Evolutionary conservation across 2,797 vertebrate species (phyloP), one percentile per base, ranked within the genome.

Genomic region (Sebastes itinus): DNA sequence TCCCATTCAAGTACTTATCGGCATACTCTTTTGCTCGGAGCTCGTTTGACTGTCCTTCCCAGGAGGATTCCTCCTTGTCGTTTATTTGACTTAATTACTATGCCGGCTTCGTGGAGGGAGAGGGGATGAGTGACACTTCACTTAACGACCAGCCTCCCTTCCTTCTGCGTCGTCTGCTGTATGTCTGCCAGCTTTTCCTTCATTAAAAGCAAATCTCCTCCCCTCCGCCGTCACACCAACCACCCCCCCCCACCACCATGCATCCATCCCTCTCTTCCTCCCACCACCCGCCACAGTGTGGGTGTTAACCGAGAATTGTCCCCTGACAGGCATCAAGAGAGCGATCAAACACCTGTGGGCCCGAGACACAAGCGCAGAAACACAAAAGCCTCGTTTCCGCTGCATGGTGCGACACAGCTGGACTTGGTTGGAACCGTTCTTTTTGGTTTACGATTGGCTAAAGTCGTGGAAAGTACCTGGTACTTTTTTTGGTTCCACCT

Each of bases 81-180:
- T 95, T 96, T 95, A 91, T 95, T 95, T 95, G 90, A 95, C 88
- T 95, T 95, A 95, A 95, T 93, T 93, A 93, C 92, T 87, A 92
- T 90, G 84, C 85, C 30, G 80, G 90, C 89, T 88, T 72, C 66
- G 20, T 79, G 86, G 80, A 84, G 75, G 75, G 87, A 88, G 81
- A 76, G 78, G 64, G 82, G 89, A 90, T 90, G 91, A 95, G 90
- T 93, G 94, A 94, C 94, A 95, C 93, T 92, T 92, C 89, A 87
- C 91, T 94, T 89, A 91, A 92, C 92, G 85, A 89, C 90, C 89
- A 86, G 87, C 89, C 91, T 89, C 71, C 77, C 65, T 91, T 87
- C 82, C 84, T 77, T 88, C 85, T 90, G 84, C 64, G 69, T 82
- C 64, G 69, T 77, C 88, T 72, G 73, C 87, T 88, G 73, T 77